phyloP scores from a whole-genome alignment of 2,113 vertebrate species.

The Brachyhypopomus occidentalis region DNA sequence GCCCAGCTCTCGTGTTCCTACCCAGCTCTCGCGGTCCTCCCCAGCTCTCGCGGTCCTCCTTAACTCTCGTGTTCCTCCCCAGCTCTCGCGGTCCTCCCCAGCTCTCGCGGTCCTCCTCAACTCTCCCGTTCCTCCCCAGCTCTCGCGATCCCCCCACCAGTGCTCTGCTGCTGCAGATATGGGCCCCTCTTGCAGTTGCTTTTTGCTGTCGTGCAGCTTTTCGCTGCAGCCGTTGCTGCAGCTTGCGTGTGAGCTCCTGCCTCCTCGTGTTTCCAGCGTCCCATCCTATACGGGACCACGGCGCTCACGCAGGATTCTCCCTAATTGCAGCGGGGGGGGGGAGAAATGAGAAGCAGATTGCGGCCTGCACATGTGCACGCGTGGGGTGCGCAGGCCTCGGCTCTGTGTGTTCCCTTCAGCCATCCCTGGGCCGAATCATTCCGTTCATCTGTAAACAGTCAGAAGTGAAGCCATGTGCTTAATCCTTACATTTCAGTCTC shows the following conservation, averaged over 20 bases:
- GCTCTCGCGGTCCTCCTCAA: too few species aligned
- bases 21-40: too few species aligned
- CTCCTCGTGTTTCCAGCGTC: constrained; percentile 1
- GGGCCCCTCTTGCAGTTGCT: constrained; percentile 61
- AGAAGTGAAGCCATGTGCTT: constrained; percentile 20
- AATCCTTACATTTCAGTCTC: neutral
- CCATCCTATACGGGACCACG: constrained; percentile 4
- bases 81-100: too few species aligned
- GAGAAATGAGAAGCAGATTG: constrained; percentile 37
- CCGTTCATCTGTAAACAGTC: neutral
- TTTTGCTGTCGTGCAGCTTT: constrained; percentile 64
- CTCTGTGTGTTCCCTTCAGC: neutral
- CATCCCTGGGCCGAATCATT: neutral
- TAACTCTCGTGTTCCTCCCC: too few species aligned
- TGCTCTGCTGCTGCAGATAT: constrained; percentile 10
- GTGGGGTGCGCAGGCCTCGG: neutral
- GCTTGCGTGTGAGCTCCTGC: constrained; percentile 54
- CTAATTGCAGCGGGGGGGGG: neutral
- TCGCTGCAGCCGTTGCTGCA: constrained; percentile 47
- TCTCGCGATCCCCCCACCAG: too few species aligned
- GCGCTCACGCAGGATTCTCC: neutral
- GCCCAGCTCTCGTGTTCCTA: too few species aligned
- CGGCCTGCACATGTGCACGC: neutral
- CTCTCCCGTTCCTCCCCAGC: too few species aligned
- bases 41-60: too few species aligned